Evolutionary conservation across 2,113 vertebrate genomes (phyloP).

Genomic region (Phalacrocorax brasilianus): DNA sequence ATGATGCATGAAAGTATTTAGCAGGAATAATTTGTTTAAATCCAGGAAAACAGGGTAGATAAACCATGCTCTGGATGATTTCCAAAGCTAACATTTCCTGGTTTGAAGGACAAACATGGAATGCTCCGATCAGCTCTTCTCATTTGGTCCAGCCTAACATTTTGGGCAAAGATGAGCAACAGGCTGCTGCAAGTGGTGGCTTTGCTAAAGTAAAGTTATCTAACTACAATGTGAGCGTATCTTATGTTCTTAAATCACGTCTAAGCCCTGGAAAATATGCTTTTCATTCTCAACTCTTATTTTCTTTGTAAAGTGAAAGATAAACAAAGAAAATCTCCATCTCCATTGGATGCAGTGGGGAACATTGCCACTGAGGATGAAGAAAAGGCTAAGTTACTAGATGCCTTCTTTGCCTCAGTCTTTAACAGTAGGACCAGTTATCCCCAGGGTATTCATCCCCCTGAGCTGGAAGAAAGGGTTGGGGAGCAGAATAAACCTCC

Average conservation of each 20-base stretch:
- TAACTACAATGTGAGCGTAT: background rate
- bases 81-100: background rate
- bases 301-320: background rate
- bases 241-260: background rate
- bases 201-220: background rate
- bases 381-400: no score
- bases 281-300: background rate
- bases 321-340: no score
- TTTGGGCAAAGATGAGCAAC: background rate
- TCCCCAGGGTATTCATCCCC: no score
- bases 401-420: no score
- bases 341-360: no score
- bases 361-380: no score
- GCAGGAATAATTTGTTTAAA: background rate
- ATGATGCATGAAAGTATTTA: background rate
- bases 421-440: no score
- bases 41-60: background rate
- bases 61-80: background rate
- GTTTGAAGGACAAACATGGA: background rate
- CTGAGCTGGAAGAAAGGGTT: no score
- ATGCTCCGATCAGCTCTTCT: background rate
- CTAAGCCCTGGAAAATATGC: background rate
- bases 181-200: background rate
- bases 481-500: no score
- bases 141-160: background rate